These are phyloP conservation scores for Smittia sp. DNA, from an alignment of 2,888 invertebrate species.

Conservation along the genomic window DNA sequence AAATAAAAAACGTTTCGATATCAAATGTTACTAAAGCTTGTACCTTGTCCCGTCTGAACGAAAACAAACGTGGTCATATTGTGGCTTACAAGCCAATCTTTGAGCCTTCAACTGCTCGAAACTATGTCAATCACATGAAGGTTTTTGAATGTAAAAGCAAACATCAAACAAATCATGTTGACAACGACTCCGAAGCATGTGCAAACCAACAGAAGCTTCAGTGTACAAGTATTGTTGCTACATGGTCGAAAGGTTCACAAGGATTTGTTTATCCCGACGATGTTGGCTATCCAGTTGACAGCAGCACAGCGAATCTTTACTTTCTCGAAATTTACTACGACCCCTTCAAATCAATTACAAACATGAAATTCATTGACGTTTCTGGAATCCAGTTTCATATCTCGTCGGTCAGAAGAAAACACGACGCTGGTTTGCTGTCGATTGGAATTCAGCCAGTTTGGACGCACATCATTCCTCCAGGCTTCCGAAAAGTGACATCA, in stretches of 20 bases:
- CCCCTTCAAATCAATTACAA: conserved; percentile 53
- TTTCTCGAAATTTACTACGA: conserved; percentile 72
- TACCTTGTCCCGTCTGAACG: too few relatives aligned
- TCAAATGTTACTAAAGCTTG: conserved; percentile 56
- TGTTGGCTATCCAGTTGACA: conserved; percentile 68
- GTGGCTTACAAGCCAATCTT: conserved; percentile 67
- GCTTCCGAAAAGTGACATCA: conserved; percentile 59
- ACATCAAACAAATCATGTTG: conserved; percentile 54
- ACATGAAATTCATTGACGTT: conserved; percentile 57
- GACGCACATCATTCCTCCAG: conserved; percentile 66
- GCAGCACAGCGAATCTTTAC: conserved; percentile 58
- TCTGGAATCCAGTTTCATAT: conserved; percentile 67
- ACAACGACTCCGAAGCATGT: conserved; percentile 57
- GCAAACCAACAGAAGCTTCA: conserved; percentile 60
- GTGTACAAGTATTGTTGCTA: conserved; percentile 68
- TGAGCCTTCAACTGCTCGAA: conserved; percentile 59
- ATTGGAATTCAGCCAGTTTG: conserved; percentile 60
- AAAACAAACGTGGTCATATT: conserved; percentile 52
- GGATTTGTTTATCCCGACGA: conserved; percentile 68
- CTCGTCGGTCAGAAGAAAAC: conserved; percentile 62
- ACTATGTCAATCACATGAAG: conserved; percentile 66
- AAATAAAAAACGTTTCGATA: conserved; percentile 60
- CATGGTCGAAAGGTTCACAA: conserved; percentile 67
- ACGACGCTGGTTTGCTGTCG: conserved; percentile 68
- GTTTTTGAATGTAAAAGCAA: conserved; percentile 65